These are phyloP conservation scores for Muscidifurax raptorellus DNA, from an alignment of 1,140 invertebrate species.

Conservation along the genomic window DNA sequence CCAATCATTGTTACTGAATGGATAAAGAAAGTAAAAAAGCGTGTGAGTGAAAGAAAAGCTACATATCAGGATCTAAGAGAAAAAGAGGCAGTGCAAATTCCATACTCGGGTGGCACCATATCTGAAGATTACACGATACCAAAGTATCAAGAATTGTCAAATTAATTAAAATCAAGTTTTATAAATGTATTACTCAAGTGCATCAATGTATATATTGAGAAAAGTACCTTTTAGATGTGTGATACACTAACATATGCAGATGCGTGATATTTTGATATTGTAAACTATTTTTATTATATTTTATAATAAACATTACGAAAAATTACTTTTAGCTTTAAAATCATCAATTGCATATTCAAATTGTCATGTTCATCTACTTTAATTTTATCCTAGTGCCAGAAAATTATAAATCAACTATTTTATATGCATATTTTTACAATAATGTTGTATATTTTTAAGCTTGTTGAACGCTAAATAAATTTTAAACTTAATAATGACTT, in stretches of 20 bases:
- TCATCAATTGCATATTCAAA: no score
- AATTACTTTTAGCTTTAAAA: no score
- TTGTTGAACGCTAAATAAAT: not conserved
- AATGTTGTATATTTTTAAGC: no score
- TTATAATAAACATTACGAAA: not conserved
- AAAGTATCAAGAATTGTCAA: not conserved
- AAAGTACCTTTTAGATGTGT: no score
- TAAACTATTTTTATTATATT: slow-evolving; percentile 2
- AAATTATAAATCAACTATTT: not conserved
- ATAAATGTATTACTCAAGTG: not conserved
- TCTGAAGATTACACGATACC: slow-evolving; percentile 29
- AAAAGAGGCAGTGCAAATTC: slow-evolving; percentile 29
- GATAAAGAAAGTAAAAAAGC: slow-evolving; percentile 11
- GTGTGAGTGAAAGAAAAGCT: slow-evolving; percentile 13
- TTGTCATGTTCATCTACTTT: not conserved
- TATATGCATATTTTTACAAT: not conserved
- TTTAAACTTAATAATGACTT: not conserved
- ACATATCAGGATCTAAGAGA: not conserved
- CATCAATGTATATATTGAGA: not conserved
- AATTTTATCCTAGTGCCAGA: no score
- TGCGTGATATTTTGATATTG: no score
- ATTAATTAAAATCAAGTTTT: not conserved
- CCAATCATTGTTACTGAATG: slow-evolving; percentile 31
- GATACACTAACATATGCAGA: no score
- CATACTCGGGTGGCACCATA: not conserved